phyloP scores from a whole-genome alignment of 2,113 vertebrate genomes.

The Pao palembangensis region DNA sequence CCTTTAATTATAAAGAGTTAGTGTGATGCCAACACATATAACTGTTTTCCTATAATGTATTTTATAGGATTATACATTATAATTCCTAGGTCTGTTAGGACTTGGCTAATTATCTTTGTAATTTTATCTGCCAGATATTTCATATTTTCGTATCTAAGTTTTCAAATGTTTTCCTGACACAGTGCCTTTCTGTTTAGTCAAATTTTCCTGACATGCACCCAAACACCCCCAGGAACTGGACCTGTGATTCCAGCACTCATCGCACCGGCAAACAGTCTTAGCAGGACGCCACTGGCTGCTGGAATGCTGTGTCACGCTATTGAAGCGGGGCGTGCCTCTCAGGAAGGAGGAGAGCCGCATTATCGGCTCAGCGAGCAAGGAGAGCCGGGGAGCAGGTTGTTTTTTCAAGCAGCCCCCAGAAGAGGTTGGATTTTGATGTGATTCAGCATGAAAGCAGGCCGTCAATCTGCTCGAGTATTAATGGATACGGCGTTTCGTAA shows the following conservation, averaged over 20 bases:
- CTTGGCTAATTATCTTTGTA: no score
- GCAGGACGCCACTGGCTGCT: conserved; percentile 15
- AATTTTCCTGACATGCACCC: not conserved
- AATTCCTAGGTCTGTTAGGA: no score
- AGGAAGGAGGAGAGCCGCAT: conserved; percentile 1
- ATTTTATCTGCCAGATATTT: no score
- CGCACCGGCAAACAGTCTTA: conserved; percentile 12
- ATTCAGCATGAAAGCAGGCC: conserved; percentile 17
- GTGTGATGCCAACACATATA: no score
- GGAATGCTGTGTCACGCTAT: conserved; percentile 41
- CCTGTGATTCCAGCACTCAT: conserved; percentile 4
- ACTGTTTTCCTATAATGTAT: no score
- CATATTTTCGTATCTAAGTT: no score
- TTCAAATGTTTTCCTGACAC: no score
- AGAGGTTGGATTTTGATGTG: conserved; percentile 24
- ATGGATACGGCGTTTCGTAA: conserved; percentile 1
- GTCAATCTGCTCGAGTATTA: conserved; percentile 5
- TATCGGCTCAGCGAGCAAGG: conserved; percentile 25
- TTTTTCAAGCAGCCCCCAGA: conserved; percentile 14
- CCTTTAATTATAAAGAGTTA: no score
- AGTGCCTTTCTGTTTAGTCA: no score
- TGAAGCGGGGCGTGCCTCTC: conserved; percentile 12
- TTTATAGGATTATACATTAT: no score
- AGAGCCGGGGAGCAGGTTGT: conserved; percentile 12
- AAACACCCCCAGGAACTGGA: not conserved